phyloP scores from a whole-genome alignment of 1,140 invertebrate genomes.

The Drosophila insularis region DNA sequence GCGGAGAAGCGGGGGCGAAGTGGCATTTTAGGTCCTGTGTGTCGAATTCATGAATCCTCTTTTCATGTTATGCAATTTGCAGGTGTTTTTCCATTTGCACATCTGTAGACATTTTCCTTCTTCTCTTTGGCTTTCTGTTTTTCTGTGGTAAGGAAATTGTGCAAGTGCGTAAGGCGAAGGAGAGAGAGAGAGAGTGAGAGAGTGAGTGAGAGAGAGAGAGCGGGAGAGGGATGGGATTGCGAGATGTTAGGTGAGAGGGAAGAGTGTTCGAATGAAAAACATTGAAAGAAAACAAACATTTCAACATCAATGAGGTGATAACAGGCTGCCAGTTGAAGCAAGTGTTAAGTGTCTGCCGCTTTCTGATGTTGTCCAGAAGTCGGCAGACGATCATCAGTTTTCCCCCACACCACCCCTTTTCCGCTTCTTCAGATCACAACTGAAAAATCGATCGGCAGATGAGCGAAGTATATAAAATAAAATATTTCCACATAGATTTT shows the following conservation, averaged over 20 bases:
- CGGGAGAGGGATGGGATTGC: too few species aligned
- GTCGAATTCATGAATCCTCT: slow-evolving; percentile 55
- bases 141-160: slow-evolving; percentile 19
- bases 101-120: slow-evolving; percentile 62
- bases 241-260: background rate
- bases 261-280: slow-evolving; percentile 2
- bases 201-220: background rate
- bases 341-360: slow-evolving; percentile 38
- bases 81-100: slow-evolving; percentile 64
- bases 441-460: slow-evolving; percentile 27
- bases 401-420: background rate
- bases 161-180: slow-evolving; percentile 52
- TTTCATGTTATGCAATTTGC: slow-evolving; percentile 76
- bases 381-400: slow-evolving; percentile 20
- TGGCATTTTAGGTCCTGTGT: slow-evolving; percentile 14
- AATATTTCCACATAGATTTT: slow-evolving; percentile 75
- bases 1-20: too few species aligned
- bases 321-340: slow-evolving; percentile 35
- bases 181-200: background rate
- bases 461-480: slow-evolving; percentile 76
- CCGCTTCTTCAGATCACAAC: background rate
- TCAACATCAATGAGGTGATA: slow-evolving; percentile 64
- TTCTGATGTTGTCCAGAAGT: slow-evolving; percentile 66
- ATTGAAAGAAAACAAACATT: slow-evolving; percentile 66
- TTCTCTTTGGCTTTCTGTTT: background rate